phyloP scores from a whole-genome alignment of 2,888 invertebrate species.

The Odontocolon sp. region DNA sequence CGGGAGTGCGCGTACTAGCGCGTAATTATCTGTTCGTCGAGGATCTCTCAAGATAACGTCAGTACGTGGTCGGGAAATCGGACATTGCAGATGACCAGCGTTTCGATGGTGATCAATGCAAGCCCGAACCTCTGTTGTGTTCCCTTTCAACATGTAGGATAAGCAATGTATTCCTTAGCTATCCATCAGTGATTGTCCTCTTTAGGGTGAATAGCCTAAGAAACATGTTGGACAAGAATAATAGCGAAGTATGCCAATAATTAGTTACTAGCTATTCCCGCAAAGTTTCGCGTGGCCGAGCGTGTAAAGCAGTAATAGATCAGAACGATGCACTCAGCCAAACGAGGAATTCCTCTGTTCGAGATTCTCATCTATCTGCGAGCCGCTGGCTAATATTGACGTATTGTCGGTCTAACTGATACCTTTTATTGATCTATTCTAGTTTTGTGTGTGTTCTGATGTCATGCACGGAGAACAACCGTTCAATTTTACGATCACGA shows the following conservation, averaged over 20 bases:
- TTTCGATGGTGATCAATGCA: slow-evolving; percentile 41
- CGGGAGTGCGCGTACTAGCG: not conserved
- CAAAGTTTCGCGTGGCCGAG: not conserved
- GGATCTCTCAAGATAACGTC: slow-evolving; percentile 53
- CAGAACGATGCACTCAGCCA: slow-evolving; percentile 8
- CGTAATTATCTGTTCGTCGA: slow-evolving; percentile 58
- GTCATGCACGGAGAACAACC: too few relatives aligned
- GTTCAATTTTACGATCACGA: too few relatives aligned
- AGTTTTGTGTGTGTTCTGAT: too few relatives aligned
- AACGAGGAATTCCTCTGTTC: slow-evolving; percentile 36
- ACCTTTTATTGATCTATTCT: too few relatives aligned
- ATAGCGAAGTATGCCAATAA: too few relatives aligned
- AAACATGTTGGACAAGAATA: too few relatives aligned
- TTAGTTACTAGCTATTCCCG: too few relatives aligned
- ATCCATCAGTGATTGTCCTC: too few relatives aligned
- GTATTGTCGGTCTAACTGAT: slow-evolving; percentile 2
- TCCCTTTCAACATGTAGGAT: too few relatives aligned
- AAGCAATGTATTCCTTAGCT: too few relatives aligned
- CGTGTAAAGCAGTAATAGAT: slow-evolving; percentile 8
- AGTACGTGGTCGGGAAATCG: slow-evolving; percentile 38
- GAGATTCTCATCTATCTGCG: slow-evolving; percentile 19
- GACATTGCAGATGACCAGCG: slow-evolving; percentile 37
- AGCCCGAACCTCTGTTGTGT: not conserved
- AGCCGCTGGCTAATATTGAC: slow-evolving; percentile 22
- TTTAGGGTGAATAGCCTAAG: too few relatives aligned